Evolutionary conservation across 2,797 vertebrate genomes (phyloP).

Genomic region (Spea hammondii): DNA sequence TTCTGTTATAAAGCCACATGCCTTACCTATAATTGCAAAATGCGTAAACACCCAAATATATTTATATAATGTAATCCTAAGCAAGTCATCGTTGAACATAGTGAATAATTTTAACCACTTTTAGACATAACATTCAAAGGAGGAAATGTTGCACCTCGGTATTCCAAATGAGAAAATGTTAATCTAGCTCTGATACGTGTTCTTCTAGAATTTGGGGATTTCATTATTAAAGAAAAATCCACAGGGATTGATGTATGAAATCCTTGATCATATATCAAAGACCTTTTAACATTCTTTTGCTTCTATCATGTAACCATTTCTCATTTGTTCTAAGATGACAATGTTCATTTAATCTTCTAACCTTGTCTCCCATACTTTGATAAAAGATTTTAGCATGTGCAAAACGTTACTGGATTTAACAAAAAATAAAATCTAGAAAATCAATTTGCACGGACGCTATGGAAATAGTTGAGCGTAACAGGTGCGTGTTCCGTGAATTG

Average conservation of each 20-base stretch:
- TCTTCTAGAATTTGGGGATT: too few species aligned
- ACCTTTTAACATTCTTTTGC: conserved; percentile 27
- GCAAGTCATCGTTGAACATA: too few species aligned
- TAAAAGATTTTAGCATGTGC: conserved; percentile 30
- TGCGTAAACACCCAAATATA: too few species aligned
- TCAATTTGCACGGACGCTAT: conserved; percentile 31
- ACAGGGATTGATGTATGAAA: conserved; percentile 28
- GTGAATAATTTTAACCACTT: too few species aligned
- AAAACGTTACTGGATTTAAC: neutral
- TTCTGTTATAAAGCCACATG: too few species aligned
- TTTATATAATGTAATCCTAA: too few species aligned
- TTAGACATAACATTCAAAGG: too few species aligned
- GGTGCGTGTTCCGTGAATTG: neutral
- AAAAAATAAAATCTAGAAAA: conserved; percentile 20
- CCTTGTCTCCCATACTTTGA: neutral
- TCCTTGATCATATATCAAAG: conserved; percentile 37
- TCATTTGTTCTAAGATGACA: conserved; percentile 22
- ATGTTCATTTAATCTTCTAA: conserved; percentile 38
- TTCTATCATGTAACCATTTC: conserved; percentile 27
- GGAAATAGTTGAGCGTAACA: conserved; percentile 14
- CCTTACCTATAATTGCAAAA: too few species aligned
- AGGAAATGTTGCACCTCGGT: too few species aligned
- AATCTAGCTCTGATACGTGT: too few species aligned
- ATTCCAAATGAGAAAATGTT: too few species aligned
- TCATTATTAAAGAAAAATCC: neutral